Evolutionary conservation across 2,797 vertebrate genomes (phyloP).

Genomic region (Xiphophorus birchmanni): DNA sequence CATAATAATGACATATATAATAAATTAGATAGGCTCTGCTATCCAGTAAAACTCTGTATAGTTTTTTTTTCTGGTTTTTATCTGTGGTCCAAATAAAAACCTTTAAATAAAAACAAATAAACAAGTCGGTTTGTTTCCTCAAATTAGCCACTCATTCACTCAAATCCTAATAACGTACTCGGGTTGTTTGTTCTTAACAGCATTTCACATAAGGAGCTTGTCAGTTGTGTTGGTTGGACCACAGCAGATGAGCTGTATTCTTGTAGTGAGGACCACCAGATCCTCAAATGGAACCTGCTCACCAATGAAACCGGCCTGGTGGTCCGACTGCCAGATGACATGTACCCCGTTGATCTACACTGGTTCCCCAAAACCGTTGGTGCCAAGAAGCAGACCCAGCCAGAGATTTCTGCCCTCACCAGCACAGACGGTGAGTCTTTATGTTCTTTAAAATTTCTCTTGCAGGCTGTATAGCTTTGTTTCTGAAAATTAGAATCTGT

Average conservation of each 20-base stretch:
- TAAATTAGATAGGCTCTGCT: not conserved
- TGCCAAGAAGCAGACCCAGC: conserved; percentile 89
- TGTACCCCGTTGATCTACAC: conserved; percentile 92
- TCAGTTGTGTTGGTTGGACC: conserved; percentile 94
- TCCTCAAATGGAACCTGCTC: conserved; percentile 93
- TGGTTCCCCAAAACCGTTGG: conserved; percentile 91
- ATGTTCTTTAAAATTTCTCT: conserved; percentile 13
- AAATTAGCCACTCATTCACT: not conserved
- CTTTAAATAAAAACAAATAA: not conserved
- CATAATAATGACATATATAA: not conserved
- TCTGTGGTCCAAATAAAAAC: not conserved
- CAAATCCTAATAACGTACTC: not conserved
- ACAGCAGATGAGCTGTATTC: conserved; percentile 95
- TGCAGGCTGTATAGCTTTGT: not conserved
- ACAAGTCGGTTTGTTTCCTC: not conserved
- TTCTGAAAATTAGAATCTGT: conserved; percentile 2
- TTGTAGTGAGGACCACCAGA: conserved; percentile 94
- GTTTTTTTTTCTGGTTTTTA: not conserved
- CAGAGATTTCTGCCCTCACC: conserved; percentile 92
- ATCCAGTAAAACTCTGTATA: not conserved
- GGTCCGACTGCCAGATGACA: conserved; percentile 88
- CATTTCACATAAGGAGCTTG: conserved; percentile 81
- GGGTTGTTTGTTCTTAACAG: conserved; percentile 65
- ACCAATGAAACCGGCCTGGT: conserved; percentile 87
- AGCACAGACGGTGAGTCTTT: conserved; percentile 91